Conservation (phyloP, 2,797 vertebrate species). For the Rousettus madagascariensis region DNA sequence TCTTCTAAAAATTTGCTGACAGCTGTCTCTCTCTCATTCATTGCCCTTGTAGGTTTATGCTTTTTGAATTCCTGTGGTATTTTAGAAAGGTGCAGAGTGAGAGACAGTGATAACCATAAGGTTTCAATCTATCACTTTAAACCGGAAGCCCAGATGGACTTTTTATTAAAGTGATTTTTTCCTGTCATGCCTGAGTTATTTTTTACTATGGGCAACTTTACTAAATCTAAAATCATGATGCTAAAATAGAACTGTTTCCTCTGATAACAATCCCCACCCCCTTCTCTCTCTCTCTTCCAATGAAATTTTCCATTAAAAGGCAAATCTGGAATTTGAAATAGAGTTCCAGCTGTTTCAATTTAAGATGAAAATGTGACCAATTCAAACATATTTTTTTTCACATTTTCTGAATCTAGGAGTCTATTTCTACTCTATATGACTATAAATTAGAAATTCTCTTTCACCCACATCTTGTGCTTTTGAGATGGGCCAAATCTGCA, state of each 20-base stretch:
- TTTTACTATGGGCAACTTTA: slow-evolving; percentile 19
- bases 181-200: slow-evolving; percentile 25
- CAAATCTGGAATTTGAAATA: slow-evolving; percentile 54
- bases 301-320: slow-evolving; percentile 55
- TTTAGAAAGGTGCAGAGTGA: background rate
- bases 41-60: background rate
- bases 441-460: background rate
- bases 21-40: background rate
- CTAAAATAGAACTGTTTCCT: slow-evolving; percentile 37
- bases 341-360: slow-evolving; percentile 24
- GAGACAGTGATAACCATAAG: background rate
- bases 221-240: slow-evolving; percentile 20
- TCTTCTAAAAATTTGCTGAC: background rate
- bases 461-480: background rate
- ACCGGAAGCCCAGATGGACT: background rate
- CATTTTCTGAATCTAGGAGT: slow-evolving; percentile 39
- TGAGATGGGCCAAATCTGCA: background rate
- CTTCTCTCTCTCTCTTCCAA: background rate
- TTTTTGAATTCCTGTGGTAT: background rate
- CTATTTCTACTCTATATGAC: background rate
- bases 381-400: background rate
- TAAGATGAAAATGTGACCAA: background rate
- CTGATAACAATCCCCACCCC: background rate
- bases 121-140: slow-evolving; percentile 18
- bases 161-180: slow-evolving; percentile 51